phyloP scores from a whole-genome alignment of 2,888 invertebrate genomes.

The Perizoma affinitatum region DNA sequence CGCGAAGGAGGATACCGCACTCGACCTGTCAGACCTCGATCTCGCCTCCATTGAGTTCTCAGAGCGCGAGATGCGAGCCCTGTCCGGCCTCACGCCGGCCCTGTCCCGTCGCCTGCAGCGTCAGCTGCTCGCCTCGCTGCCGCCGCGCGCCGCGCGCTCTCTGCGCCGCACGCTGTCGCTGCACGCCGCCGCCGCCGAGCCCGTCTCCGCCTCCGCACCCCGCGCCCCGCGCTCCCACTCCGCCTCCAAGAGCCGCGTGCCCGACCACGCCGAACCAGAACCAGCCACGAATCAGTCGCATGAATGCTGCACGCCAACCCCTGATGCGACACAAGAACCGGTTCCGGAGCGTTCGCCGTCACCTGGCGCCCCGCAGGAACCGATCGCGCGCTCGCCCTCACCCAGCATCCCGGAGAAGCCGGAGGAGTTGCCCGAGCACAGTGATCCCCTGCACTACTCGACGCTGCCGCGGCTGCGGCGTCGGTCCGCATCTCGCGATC shows the following conservation, averaged over 20 bases:
- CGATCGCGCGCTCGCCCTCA: slow-evolving; percentile 31
- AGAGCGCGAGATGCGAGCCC: slow-evolving; percentile 87
- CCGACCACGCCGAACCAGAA: slow-evolving; percentile 34
- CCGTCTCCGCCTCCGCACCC: slow-evolving; percentile 35
- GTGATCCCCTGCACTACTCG: slow-evolving; percentile 53
- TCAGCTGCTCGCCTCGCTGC: slow-evolving; percentile 87
- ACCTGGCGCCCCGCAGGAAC: slow-evolving; percentile 42
- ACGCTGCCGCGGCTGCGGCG: slow-evolving; percentile 67
- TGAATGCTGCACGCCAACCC: no score
- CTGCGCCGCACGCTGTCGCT: slow-evolving; percentile 87
- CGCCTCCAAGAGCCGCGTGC: slow-evolving; percentile 39
- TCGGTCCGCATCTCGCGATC: slow-evolving; percentile 42
- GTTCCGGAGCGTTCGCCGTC: slow-evolving; percentile 33
- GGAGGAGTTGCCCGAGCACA: slow-evolving; percentile 6
- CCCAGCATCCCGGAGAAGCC: slow-evolving; percentile 28
- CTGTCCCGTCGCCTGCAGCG: slow-evolving; percentile 88
- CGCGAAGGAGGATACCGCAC: slow-evolving; percentile 55
- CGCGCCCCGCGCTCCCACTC: slow-evolving; percentile 57
- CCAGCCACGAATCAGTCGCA: slow-evolving; percentile 9
- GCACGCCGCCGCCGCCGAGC: slow-evolving; percentile 50
- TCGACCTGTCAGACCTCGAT: slow-evolving; percentile 86
- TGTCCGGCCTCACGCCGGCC: slow-evolving; percentile 88
- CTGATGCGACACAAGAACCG: neutral
- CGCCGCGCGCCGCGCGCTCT: slow-evolving; percentile 87
- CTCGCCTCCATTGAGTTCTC: slow-evolving; percentile 87